Evolutionary conservation across 2,888 invertebrate genomes (phyloP), one percentile per base, ranked within the genome.

Genomic region (Uropetala carovei): DNA sequence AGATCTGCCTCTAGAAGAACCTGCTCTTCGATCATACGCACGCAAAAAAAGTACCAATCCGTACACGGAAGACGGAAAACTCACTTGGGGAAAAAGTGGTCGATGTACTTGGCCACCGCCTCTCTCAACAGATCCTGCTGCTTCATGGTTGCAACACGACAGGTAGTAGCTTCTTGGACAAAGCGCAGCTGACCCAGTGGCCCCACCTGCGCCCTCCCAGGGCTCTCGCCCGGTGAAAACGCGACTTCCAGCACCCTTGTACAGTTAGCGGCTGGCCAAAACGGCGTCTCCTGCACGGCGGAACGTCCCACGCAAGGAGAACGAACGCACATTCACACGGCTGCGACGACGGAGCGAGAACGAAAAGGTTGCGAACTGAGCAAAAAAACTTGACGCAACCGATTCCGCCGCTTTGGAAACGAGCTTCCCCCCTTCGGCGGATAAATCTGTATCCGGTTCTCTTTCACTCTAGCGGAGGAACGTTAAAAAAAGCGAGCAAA

Each of bases 41-140:
- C 0, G 11, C 56, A 30, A 84, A 13, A 16, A 30, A 30, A 30
- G 14, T n/a, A 14, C 22, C 60, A 14, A 18, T 86, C 27, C 18
- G 43, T 43, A 30, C 22, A 30, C 16, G 75, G 16, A 18, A 11
- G 43, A 9, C 16, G 75, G 43, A 64, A 58, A 92, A 97, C 97
- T 97, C 95, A 97, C 97, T 96, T 96, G 94, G 97, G 97, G 94
- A 96, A 96, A 95, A 97, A 97, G 95, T 97, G 96, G 95, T 97
- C 97, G 94, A 97, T 96, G 95, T 97, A 97, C 95, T 97, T 97
- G 95, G 96, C 96, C 94, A 97, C 96, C 93, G 97, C 96, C 95
- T 97, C 97, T 94, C 97, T 95, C 93, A 97, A 96, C 94, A 97
- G 96, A 95, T 97, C 97, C 95, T 97, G 96, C 95, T 96, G 96